phyloP scores from a whole-genome alignment of 2,797 vertebrate genomes.

The Peromyscus eremicus region DNA sequence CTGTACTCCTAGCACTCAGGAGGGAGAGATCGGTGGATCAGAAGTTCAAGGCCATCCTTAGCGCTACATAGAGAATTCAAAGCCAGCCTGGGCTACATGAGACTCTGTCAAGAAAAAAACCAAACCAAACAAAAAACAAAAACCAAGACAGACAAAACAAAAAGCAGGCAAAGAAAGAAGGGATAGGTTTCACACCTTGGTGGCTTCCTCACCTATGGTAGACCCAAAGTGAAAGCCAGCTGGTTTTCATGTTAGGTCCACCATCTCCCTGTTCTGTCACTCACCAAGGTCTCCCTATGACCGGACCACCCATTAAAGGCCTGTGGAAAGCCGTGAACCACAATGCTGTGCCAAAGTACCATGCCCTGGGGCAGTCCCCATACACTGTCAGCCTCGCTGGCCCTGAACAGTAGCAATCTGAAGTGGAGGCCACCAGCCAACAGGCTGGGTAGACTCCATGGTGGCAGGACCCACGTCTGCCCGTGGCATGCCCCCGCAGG shows the following conservation, averaged over 20 bases:
- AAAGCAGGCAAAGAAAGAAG: neutral
- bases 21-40: neutral
- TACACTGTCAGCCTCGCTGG: fast-evolving
- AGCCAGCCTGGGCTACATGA: neutral
- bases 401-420: neutral
- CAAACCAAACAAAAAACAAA: too few relatives aligned
- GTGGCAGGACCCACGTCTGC: too few relatives aligned
- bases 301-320: neutral
- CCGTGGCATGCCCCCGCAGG: too few relatives aligned
- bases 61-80: neutral
- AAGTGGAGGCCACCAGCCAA: neutral
- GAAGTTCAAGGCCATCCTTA: neutral
- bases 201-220: neutral
- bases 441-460: neutral
- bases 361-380: too few relatives aligned
- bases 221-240: neutral
- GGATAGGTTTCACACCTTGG: too few relatives aligned
- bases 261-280: neutral
- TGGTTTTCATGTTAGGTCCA: neutral
- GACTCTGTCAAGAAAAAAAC: neutral
- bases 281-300: neutral
- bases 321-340: too few relatives aligned
- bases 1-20: neutral
- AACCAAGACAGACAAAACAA: neutral
- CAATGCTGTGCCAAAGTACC: fast-evolving